Conservation (phyloP, 30 jellyfish, hydroid and myxozoan species). For the Nemopilema nomurai region DNA sequence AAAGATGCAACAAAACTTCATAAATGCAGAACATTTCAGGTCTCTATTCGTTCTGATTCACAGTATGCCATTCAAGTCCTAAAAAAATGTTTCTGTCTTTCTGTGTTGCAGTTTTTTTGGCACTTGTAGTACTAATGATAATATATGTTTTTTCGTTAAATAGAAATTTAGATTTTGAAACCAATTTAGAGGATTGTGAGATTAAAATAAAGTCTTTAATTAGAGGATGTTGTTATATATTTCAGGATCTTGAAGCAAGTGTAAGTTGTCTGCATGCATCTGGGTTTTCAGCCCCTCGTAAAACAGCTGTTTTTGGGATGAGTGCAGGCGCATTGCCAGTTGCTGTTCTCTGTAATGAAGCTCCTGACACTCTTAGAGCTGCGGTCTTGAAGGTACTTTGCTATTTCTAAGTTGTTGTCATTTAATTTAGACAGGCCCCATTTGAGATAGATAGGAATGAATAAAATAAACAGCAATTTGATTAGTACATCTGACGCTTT, state of each 20-base stretch:
- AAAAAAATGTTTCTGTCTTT: neutral
- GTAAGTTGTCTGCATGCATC: conserved; percentile 9
- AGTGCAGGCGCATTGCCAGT: conserved; percentile 77
- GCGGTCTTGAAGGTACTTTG: conserved; percentile 71
- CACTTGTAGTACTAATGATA: neutral
- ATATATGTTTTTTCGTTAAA: neutral
- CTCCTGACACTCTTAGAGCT: conserved; percentile 46
- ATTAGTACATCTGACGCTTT: no score
- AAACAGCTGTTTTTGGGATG: conserved; percentile 53
- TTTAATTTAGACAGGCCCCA: no score
- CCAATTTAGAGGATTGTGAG: neutral
- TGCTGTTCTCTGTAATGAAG: conserved; percentile 48
- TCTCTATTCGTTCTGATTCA: neutral
- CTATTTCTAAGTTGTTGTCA: no score
- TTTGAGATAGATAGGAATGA: no score
- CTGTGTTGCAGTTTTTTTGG: neutral
- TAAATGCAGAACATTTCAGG: conserved; percentile 67
- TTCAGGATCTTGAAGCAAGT: conserved; percentile 47
- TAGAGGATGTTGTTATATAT: no score
- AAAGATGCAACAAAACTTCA: conserved; percentile 36
- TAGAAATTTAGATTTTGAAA: neutral
- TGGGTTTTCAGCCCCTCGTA: conserved; percentile 45
- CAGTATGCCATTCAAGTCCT: neutral
- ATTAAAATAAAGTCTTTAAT: no score
- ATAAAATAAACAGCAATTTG: no score